Base-by-base conservation (phyloP, 2,113 vertebrate species). In the Lepidothrix coronata region DNA sequence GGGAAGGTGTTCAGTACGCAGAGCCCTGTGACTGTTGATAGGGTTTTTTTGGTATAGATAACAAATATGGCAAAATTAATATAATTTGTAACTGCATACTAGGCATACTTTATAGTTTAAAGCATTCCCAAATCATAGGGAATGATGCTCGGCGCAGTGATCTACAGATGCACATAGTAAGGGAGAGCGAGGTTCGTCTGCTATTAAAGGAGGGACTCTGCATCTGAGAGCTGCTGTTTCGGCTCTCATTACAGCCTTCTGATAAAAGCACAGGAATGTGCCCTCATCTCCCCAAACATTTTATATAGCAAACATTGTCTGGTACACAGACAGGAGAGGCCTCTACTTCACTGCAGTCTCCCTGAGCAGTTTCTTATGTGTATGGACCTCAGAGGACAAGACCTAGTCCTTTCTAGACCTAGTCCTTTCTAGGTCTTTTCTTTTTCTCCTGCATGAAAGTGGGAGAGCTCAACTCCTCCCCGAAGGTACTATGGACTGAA, bases 151-250 rank as follows among this genome's bases (percentile, higher is more conserved):
- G 54, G n/a, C 2, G 3, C 44, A 54, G 12, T 41, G 33, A n/a
- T 55, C 39, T 65, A 35, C 7, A 72, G 49, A 54, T 62, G 37
- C 2, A 27, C 0, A 0, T 31, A 44, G 5, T 44, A 43, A 51
- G 25, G 20, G 46, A 86, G 30, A 57, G 6, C 6, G 17, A 73
- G 10, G 10, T 65, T 68, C 0, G 1, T 49, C 37, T 77, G 52
- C 59, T 78, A 5, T 22, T 2, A 4, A 68, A 22, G 17, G 27
- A 67, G 4, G 14, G 15, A n/a, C 14, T 66, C 12, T 20, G 17
- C 15, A 21, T 72, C 46, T 21, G 37, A 86, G 33, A 81, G 13
- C 33, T 74, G 44, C 43, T 71, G 27, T 25, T n/a, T 55, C 55
- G 51, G 87, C 68, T 79, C 33, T 74, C 66, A 21, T 77, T 35